Evolutionary conservation across 2,797 vertebrate genomes (phyloP), one percentile per base, ranked within the genome.

Genomic region (Enteromius trimaculatus): DNA sequence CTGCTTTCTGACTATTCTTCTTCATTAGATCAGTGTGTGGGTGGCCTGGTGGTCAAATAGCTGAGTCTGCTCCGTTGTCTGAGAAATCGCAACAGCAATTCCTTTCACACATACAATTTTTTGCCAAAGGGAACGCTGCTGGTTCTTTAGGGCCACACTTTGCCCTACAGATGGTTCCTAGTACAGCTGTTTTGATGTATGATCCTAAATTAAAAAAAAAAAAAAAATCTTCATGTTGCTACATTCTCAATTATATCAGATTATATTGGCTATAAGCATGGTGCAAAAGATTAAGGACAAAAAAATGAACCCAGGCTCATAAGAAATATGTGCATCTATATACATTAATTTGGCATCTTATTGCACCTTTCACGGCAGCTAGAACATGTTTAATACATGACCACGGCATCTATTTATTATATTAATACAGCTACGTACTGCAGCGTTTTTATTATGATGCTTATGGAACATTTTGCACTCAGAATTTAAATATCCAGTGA

Each of bases 21-120:
- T 79, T 83, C 72, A 75, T 77, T 78, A 75, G 77, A 58, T 71
- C 55, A 51, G 83, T 85, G 64, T 86, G 65, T 88, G 87, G 85
- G 87, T 88, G 87, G 87, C 83, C 83, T 70, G n/a, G 53, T 70
- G 75, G 60, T 60, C 85, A 85, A 78, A 85, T 68, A 82, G 62
- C 66, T 17, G 39, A 83, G 69, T 86, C 82, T 62, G 65, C 60
- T 86, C 76, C 66, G 75, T 81, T 77, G 79, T 82, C 82, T 66
- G 74, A 80, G 65, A 77, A 80, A 60, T 60, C 11, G 17, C 79
- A 81, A 53, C n/a, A 58, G 66, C 34, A 44, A 44, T 66, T 86
- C 80, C 60, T 82, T 69, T 85, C 51, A 83, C 76, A 83, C 77
- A 83, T 78, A 60, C 62, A 81, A 64, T 81, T 75, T 72, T 60